These are phyloP conservation scores for Tenthredo livida DNA, from an alignment of 2,888 invertebrate genomes.

Conservation along the genomic window DNA sequence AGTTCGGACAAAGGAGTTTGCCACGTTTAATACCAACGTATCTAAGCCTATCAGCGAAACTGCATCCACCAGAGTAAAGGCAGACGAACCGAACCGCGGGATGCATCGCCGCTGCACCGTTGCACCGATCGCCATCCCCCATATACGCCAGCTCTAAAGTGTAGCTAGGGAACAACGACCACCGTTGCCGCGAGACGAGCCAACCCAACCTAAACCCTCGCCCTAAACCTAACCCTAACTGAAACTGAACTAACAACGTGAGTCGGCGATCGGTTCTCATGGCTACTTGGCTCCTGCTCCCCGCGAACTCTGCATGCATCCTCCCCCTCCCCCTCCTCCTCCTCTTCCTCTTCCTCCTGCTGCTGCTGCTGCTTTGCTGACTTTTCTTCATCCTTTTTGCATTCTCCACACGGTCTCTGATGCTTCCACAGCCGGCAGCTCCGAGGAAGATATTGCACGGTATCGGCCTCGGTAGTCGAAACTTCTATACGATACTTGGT, in stretches of 20 bases:
- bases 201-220: slow-evolving; percentile 11
- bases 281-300: slow-evolving; percentile 32
- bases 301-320: slow-evolving; percentile 46
- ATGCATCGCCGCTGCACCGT: neutral
- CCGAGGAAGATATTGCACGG: neutral
- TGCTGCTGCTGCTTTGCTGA: neutral
- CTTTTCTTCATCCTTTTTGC: neutral
- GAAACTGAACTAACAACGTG: slow-evolving; percentile 12
- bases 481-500: neutral
- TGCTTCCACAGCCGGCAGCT: neutral
- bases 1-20: slow-evolving; percentile 50
- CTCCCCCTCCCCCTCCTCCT: neutral
- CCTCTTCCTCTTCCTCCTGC: no score
- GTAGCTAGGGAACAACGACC: neutral
- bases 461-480: neutral
- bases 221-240: neutral
- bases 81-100: neutral
- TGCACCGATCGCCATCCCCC: neutral
- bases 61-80: slow-evolving; percentile 37
- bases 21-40: slow-evolving; percentile 48
- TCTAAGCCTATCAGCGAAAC: slow-evolving; percentile 34
- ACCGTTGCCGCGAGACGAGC: neutral
- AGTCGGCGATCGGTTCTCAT: slow-evolving; percentile 46
- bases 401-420: slow-evolving; percentile 2
- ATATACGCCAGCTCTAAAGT: neutral